Percentiles rank a stretch among this genome's conserved stretches.
Conservation (phyloP, 2,113 vertebrate species). For the Microtus ochrogaster region DNA sequence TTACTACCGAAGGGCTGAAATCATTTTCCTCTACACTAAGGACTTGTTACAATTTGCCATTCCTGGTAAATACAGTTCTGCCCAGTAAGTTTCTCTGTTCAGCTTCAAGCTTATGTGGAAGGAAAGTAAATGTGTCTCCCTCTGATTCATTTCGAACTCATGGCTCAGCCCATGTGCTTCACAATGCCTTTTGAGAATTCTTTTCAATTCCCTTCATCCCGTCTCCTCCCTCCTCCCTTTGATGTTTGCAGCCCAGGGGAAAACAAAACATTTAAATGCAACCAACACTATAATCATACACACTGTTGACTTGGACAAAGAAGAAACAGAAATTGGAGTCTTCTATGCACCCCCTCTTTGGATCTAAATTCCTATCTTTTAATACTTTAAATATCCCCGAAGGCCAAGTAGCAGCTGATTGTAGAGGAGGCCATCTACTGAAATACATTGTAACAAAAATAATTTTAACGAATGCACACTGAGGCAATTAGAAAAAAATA, state of each 20-base stretch:
- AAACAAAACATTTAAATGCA: slow-evolving; percentile 77
- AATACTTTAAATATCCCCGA: not conserved
- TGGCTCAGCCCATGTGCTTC: slow-evolving; percentile 47
- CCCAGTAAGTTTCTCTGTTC: slow-evolving; percentile 52
- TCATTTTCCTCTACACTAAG: slow-evolving; percentile 32
- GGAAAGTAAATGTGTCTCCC: slow-evolving; percentile 74
- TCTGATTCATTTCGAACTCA: slow-evolving; percentile 76
- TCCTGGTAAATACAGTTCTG: slow-evolving; percentile 63
- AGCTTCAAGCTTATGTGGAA: slow-evolving; percentile 66
- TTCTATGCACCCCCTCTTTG: not conserved
- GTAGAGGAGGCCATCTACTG: not conserved
- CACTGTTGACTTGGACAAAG: slow-evolving; percentile 22
- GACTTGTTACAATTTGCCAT: slow-evolving; percentile 11
- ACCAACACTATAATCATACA: slow-evolving; percentile 71
- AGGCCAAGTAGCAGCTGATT: not conserved
- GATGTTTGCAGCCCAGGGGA: slow-evolving; percentile 73
- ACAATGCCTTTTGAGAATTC: slow-evolving; percentile 75
- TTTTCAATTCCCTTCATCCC: slow-evolving; percentile 73
- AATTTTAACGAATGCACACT: not conserved
- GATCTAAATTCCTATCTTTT: not conserved
- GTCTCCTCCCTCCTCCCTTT: slow-evolving; percentile 41
- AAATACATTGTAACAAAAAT: slow-evolving; percentile 18
- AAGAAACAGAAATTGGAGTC: slow-evolving; percentile 46
- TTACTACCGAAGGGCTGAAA: slow-evolving; percentile 50
- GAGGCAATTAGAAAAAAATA: slow-evolving; percentile 2